A percentile compares a stretch with the other conserved stretches of the same genome.
Conservation (phyloP, 2,113 vertebrate genomes). For the Solea senegalensis region DNA sequence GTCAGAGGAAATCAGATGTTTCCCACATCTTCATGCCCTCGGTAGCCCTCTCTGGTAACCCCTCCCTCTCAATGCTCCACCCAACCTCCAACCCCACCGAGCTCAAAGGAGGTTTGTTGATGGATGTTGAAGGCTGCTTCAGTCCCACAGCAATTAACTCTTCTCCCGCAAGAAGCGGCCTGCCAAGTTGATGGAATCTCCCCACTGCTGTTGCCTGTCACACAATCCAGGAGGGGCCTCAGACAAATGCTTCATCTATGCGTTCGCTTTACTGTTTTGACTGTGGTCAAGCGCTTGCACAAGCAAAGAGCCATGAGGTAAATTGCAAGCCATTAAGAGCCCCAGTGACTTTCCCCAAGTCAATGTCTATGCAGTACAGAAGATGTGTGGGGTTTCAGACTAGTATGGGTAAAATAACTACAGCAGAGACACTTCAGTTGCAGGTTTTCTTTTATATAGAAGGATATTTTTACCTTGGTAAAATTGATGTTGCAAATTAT, state of each 20-base stretch:
- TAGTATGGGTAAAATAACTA: background rate
- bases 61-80: slow-evolving; percentile 55
- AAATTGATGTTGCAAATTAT: too few species aligned
- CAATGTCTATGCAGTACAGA: background rate
- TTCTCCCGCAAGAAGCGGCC: slow-evolving; percentile 73
- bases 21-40: slow-evolving; percentile 69
- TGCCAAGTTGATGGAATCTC: slow-evolving; percentile 80
- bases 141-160: slow-evolving; percentile 84
- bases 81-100: slow-evolving; percentile 69
- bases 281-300: slow-evolving; percentile 37
- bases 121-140: slow-evolving; percentile 75
- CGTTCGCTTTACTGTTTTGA: slow-evolving; percentile 76
- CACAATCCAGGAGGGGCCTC: slow-evolving; percentile 65
- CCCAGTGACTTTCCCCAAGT: slow-evolving; percentile 22
- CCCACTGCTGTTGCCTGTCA: slow-evolving; percentile 64
- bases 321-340: slow-evolving; percentile 35
- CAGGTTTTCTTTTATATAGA: too few species aligned
- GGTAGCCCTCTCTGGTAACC: slow-evolving; percentile 53
- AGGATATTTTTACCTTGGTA: too few species aligned
- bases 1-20: slow-evolving; percentile 71
- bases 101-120: slow-evolving; percentile 74
- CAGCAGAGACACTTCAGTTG: background rate
- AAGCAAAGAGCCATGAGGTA: slow-evolving; percentile 39
- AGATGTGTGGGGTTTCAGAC: slow-evolving; percentile 1
- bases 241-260: slow-evolving; percentile 73